These are phyloP conservation scores for Hydroisotoma schaefferi DNA, from an alignment of 2,888 invertebrate genomes.

Conservation along the genomic window DNA sequence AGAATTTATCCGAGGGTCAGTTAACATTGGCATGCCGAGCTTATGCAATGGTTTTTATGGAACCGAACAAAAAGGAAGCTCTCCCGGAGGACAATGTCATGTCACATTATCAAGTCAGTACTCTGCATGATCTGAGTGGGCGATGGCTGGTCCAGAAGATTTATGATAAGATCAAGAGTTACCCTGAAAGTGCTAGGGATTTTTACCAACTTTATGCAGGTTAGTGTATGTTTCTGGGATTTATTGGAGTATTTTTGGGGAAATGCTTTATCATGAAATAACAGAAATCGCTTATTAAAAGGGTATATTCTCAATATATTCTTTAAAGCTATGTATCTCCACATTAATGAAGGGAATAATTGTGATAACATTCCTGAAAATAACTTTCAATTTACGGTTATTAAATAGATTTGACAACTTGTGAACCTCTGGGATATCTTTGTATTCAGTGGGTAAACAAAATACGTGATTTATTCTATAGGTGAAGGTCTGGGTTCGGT, in stretches of 20 bases:
- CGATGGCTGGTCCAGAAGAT: slow-evolving; percentile 28
- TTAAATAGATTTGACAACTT: too few species aligned
- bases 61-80: slow-evolving; percentile 5
- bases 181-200: slow-evolving; percentile 16
- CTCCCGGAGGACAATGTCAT: slow-evolving; percentile 2
- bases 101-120: slow-evolving; percentile 5
- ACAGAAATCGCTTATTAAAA: too few species aligned
- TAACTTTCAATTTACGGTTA: too few species aligned
- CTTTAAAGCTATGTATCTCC: too few species aligned
- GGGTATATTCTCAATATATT: too few species aligned
- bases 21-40: slow-evolving; percentile 28
- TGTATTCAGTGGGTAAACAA: too few species aligned
- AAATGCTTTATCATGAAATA: too few species aligned
- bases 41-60: slow-evolving; percentile 31
- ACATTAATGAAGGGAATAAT: too few species aligned
- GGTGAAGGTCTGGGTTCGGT: slow-evolving; percentile 23
- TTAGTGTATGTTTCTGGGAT: slow-evolving; percentile 8
- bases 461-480: too few species aligned
- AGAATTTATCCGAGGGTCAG: slow-evolving; percentile 23
- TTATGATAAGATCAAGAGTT: slow-evolving; percentile 17
- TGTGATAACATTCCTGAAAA: too few species aligned
- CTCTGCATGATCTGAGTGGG: slow-evolving; percentile 20
- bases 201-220: slow-evolving; percentile 31
- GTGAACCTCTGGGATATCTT: too few species aligned
- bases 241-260: too few species aligned